Conservation (phyloP, 2,797 vertebrate genomes). For the Characodon lateralis region DNA sequence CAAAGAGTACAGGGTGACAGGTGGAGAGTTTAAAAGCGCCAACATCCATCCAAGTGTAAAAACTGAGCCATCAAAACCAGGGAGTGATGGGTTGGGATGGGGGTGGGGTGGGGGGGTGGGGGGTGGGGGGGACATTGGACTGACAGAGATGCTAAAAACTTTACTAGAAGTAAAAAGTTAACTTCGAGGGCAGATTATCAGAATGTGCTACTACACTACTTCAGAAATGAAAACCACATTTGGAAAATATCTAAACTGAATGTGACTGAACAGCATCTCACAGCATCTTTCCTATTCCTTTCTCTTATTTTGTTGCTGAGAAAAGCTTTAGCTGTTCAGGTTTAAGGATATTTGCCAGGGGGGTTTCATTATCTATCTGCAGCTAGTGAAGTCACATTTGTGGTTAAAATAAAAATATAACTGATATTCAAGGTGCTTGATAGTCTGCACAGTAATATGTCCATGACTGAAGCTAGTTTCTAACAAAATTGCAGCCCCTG, state of each 20-base stretch:
- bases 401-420: background rate
- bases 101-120: too few relatives aligned
- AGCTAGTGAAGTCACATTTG: background rate
- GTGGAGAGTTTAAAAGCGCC: slow-evolving; percentile 46
- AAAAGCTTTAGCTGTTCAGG: background rate
- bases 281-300: background rate
- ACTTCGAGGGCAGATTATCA: background rate
- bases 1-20: slow-evolving; percentile 47
- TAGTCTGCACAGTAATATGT: background rate
- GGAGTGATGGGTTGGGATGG: too few relatives aligned
- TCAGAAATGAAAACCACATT: background rate
- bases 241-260: background rate
- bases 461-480: background rate
- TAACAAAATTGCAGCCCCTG: background rate
- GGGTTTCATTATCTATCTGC: background rate
- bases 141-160: slow-evolving; percentile 25
- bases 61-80: slow-evolving; percentile 5
- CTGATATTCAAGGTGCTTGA: background rate
- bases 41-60: slow-evolving; percentile 41
- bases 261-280: background rate
- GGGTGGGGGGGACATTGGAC: slow-evolving; percentile 1
- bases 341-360: background rate
- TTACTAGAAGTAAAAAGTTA: background rate
- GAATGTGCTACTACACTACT: too few relatives aligned
- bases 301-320: background rate